Conservation (phyloP, 1,140 invertebrate genomes). For the Homalodisca vitripennis region DNA sequence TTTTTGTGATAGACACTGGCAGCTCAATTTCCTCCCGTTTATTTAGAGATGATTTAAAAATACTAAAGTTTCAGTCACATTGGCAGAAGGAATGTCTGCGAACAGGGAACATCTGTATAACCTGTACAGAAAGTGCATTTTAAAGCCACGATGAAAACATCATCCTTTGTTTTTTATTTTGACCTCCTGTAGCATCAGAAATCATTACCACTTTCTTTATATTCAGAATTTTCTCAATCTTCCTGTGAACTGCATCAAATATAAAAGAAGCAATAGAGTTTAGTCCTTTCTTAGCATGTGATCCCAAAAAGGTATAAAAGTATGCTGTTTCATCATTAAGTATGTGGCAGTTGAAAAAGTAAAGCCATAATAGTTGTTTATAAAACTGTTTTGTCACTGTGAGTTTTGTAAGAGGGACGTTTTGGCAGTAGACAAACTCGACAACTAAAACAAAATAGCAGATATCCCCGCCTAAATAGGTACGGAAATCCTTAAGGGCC, state of each 20-base stretch:
- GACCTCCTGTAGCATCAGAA: constrained; percentile 30
- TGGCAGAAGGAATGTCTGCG: constrained; percentile 35
- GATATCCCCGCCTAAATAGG: too few species aligned
- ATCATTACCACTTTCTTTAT: constrained; percentile 9
- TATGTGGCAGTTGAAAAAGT: constrained; percentile 33
- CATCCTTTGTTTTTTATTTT: constrained; percentile 29
- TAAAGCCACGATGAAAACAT: constrained; percentile 24
- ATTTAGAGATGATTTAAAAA: constrained; percentile 16
- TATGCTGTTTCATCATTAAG: constrained; percentile 34
- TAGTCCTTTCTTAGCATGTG: constrained; percentile 25
- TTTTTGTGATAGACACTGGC: constrained; percentile 5
- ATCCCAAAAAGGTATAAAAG: constrained; percentile 30
- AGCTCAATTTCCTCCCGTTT: constrained; percentile 16
- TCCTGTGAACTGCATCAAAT: constrained; percentile 14
- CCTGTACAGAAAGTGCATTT: constrained; percentile 30
- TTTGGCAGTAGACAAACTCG: constrained; percentile 36
- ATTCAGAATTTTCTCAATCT: background rate
- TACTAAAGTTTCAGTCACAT: constrained; percentile 38
- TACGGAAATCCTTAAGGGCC: too few species aligned
- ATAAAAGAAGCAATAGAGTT: constrained; percentile 22
- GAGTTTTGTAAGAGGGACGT: constrained; percentile 30
- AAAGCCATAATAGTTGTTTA: constrained; percentile 33
- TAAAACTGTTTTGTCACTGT: constrained; percentile 35
- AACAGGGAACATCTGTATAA: constrained; percentile 37
- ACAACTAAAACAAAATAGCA: constrained; percentile 31